A percentile compares a stretch with the other conserved stretches of the same genome.
phyloP scores from a whole-genome alignment of 2,888 invertebrate genomes.

The Cantharis rufa region DNA sequence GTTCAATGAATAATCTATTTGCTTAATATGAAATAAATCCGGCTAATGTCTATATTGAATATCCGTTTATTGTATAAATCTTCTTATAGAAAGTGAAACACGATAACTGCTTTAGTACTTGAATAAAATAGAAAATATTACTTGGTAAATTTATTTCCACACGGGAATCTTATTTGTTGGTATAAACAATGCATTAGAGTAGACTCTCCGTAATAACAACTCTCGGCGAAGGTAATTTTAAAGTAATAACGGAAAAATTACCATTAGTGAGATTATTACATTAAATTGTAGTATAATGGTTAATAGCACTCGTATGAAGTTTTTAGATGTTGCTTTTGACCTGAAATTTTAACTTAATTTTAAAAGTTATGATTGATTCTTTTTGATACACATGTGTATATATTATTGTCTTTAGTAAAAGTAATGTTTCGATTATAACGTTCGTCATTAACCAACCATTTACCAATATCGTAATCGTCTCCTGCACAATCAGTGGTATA shows the following conservation, averaged over 20 bases:
- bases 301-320: background rate
- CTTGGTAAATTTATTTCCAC: background rate
- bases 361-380: too few species aligned
- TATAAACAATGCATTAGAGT: background rate
- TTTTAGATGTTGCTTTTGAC: background rate
- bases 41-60: background rate
- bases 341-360: background rate
- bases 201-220: background rate
- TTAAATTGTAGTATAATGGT: background rate
- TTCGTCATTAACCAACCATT: background rate
- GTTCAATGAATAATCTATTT: background rate
- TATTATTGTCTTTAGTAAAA: too few species aligned
- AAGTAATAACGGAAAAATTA: background rate
- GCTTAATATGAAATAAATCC: background rate
- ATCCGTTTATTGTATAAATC: background rate
- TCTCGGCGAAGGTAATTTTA: background rate
- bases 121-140: background rate
- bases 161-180: background rate
- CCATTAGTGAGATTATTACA: background rate
- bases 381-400: too few species aligned
- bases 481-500: background rate
- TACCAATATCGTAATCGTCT: background rate
- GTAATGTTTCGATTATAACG: background rate
- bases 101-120: background rate
- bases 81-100: background rate